Evolutionary conservation across 2,113 vertebrate species (phyloP), one percentile per base, ranked within the genome.

Genomic region (Dipodomys spectabilis): DNA sequence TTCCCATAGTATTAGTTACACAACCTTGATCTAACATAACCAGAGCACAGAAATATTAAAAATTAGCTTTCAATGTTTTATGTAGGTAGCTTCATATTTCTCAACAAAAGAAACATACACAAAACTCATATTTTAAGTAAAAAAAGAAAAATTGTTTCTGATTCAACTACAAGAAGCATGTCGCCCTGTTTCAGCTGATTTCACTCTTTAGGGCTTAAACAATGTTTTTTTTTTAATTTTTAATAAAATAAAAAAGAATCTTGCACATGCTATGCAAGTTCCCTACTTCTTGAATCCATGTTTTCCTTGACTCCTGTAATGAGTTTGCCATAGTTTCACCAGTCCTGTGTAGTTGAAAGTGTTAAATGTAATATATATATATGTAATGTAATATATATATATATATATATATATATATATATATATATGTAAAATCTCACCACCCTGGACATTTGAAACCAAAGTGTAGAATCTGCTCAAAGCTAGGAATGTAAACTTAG

Each of bases 1-100:
- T 79, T 94, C 88, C 90, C 71, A 91, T 68, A 53, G 69, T 92
- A 92, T 91, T 93, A 86, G 45, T 69, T 92, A 91, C 28, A 91
- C 2, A 72, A 9, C n/a, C 57, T 82, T 68, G 32, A 62, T 77
- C 87, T 79, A 92, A 88, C 44, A 35, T 25, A 91, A 80, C 28
- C 30, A 15, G 13, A 81, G 64, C 35, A 64, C 27, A 88, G 23
- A 92, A 92, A 78, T 44, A 81, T 44, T 77, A 69, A 73, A 80
- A 44, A 89, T 68, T 84, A n/a, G 87, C 84, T 83, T 94, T 92
- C 45, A 65, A 0, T 18, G 28, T 82, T 86, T 87, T 77, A 82
- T 49, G 5, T 85, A 75, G 45, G n/a, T 90, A 90, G 77, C 6
- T 71, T 60, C 39, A 81, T 83, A 77, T 32, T 90, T 92, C 32